Evolutionary conservation across 1,140 invertebrate genomes (phyloP).

Genomic region (Helicoverpa armigera): DNA sequence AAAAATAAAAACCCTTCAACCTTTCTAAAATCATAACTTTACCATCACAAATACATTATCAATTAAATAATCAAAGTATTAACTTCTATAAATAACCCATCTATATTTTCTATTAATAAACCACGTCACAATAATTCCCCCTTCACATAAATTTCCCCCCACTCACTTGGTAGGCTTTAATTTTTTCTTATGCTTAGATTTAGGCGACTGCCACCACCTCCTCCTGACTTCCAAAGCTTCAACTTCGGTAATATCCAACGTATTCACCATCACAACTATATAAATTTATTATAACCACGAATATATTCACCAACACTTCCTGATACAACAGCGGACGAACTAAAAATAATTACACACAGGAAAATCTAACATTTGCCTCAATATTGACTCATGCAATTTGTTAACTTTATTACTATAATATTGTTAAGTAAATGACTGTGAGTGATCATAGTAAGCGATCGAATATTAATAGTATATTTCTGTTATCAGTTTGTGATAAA

Average conservation of each 20-base stretch:
- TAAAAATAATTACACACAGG: background rate
- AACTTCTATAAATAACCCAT: too few species aligned
- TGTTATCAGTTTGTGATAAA: background rate
- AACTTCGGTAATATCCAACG: conserved; percentile 63
- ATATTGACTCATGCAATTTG: background rate
- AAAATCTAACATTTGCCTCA: background rate
- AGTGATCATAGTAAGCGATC: background rate
- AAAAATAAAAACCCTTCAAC: too few species aligned
- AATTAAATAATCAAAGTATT: too few species aligned
- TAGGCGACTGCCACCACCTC: conserved; percentile 76
- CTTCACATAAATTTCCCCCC: background rate
- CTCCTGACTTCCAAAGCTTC: conserved; percentile 70
- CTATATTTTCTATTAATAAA: background rate
- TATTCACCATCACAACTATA: conserved; percentile 57
- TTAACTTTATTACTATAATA: background rate
- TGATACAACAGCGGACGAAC: background rate
- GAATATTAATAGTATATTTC: background rate
- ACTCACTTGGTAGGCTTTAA: conserved; percentile 56
- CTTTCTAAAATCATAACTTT: too few species aligned
- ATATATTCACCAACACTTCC: conserved; percentile 7
- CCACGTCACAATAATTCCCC: background rate
- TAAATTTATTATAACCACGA: background rate
- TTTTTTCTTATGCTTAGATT: conserved; percentile 64
- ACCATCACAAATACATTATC: too few species aligned
- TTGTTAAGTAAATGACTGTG: background rate